Evolutionary conservation across 2,797 vertebrate species (phyloP).

Genomic region (Tapirus indicus): DNA sequence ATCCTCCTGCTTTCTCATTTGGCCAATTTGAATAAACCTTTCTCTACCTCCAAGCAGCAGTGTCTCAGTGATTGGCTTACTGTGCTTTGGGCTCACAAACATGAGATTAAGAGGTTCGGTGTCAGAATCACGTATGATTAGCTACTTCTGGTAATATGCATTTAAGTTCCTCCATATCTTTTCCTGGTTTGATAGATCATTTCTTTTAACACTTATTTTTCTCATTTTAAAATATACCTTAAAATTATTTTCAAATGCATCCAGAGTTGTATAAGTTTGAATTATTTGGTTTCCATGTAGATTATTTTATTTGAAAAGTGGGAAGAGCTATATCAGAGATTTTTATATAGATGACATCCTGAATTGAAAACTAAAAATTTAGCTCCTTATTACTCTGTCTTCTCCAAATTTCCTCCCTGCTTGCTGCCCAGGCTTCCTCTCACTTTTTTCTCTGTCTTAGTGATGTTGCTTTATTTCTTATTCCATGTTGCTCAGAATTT

Average conservation of each 20-base stretch:
- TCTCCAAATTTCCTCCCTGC: not conserved
- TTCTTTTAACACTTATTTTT: not conserved
- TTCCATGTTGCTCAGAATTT: not conserved
- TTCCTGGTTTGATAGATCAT: too few species aligned
- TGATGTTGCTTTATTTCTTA: not conserved
- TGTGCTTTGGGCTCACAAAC: too few species aligned
- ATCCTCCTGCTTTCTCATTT: too few species aligned
- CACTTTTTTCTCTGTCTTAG: not conserved
- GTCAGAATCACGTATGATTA: too few species aligned
- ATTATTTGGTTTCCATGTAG: not conserved
- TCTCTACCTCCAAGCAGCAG: too few species aligned
- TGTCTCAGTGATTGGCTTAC: too few species aligned
- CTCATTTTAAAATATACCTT: not conserved
- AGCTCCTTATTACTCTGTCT: not conserved
- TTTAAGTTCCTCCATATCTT: too few species aligned
- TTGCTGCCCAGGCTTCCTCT: not conserved
- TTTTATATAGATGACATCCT: not conserved
- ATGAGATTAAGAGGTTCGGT: too few species aligned
- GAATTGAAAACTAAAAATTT: not conserved
- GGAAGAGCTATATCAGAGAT: not conserved
- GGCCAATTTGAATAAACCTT: too few species aligned
- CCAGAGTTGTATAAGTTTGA: not conserved
- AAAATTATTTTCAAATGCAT: not conserved
- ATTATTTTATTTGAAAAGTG: not conserved
- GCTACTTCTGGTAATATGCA: too few species aligned